Evolutionary conservation across 1,140 invertebrate species (phyloP), one percentile per base, ranked within the genome.

Genomic region (Aleiodes sp.): DNA sequence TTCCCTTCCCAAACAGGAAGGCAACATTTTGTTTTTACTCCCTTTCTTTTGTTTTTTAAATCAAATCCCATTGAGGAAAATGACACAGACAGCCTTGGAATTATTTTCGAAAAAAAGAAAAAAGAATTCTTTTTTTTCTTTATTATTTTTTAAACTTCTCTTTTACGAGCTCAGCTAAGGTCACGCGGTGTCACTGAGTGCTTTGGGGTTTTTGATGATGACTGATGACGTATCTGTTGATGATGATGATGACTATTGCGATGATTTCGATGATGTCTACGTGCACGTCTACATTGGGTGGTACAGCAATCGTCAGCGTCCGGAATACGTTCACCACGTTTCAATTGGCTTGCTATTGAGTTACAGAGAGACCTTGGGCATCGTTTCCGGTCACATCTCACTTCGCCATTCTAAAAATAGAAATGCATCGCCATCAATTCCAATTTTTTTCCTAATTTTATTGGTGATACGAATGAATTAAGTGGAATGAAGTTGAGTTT

Each of bases 351-450:
- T 0, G 71, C 75, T 33, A 84, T 82, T 28, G 85, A 79, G 70
- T 88, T 88, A 84, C 92, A 94, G 10, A 90, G 88, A n/a, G 89
- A 89, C 46, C 90, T 89, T 10, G 91, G 90, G 84, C 94, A 96
- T n/a, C 91, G 89, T 73, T 93, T 93, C 67, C 93, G 87, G 69
- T 92, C 90, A 79, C 94, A 96, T 72, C 89, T 92, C 41, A 93
- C 90, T 76, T 90, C 89, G 52, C 93, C 92, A 78, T 95, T 93
- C 94, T 96, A 84, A 1, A 87, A 85, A 71, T 73, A 82, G 71
- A 69, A 70, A 33, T 33, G 9, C 6, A 41, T 16, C 6, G n/a
- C 4, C 6, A 41, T 6, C n/a, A 6, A 46, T 8, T 14, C 14
- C 12, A 37, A 35, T 59, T 66, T 21, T 14, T 66, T 52, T 39